phyloP scores from a whole-genome alignment of 2,797 vertebrate species.

The Sebastes goodei region DNA sequence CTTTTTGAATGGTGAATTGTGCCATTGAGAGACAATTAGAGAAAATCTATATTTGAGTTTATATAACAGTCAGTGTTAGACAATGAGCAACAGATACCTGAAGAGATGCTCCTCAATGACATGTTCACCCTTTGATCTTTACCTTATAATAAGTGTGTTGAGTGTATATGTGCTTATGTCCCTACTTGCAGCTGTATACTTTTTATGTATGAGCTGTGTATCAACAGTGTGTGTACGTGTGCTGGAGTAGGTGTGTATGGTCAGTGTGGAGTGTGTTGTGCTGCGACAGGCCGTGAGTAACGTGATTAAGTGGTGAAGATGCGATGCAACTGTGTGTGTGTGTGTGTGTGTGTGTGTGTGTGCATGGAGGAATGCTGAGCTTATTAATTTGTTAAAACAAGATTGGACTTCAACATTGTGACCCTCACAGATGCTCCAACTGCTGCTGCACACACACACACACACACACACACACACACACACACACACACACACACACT shows the following conservation, averaged over 20 bases:
- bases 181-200: not conserved
- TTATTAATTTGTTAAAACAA: conserved; percentile 66
- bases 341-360: not conserved
- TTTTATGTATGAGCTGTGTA: not conserved
- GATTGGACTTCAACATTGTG: conserved; percentile 53
- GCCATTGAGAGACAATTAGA: conserved; percentile 25
- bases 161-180: not conserved
- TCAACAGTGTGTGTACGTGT: not conserved
- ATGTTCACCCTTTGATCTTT: not conserved
- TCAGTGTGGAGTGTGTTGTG: not conserved
- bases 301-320: conserved; percentile 59
- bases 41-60: conserved; percentile 12
- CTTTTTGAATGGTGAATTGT: conserved; percentile 20
- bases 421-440: conserved; percentile 38
- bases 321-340: conserved; percentile 15
- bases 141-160: not conserved
- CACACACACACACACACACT: not conserved
- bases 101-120: not conserved
- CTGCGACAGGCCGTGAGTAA: conserved; percentile 9
- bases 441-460: conserved; percentile 14
- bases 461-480: not conserved
- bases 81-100: not conserved
- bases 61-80: not conserved
- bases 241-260: not conserved
- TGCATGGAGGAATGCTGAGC: conserved; percentile 34